Percentiles rank a stretch among this genome's conserved stretches.
phyloP scores from a whole-genome alignment of 2,113 vertebrate species.

The Penelope pileata region DNA sequence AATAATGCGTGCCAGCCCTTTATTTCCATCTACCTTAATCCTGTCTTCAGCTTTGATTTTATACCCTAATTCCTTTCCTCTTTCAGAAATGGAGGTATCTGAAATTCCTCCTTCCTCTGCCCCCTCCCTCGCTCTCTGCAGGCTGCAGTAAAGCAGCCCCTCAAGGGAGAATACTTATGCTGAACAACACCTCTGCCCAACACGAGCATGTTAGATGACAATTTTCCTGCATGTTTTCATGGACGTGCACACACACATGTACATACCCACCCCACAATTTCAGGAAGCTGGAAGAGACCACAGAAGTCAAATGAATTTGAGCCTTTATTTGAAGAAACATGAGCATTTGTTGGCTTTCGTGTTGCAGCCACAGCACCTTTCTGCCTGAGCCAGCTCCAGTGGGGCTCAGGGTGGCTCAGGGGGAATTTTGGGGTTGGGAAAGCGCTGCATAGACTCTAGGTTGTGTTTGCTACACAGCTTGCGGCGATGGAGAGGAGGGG shows the following conservation, averaged over 20 bases:
- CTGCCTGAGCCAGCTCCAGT: not conserved
- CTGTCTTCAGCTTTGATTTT: slow-evolving; percentile 3
- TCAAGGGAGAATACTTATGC: rapidly evolving
- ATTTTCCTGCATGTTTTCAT: rapidly evolving
- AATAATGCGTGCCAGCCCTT: not conserved
- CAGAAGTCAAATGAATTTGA: not conserved
- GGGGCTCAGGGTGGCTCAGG: not conserved
- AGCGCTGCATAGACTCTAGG: not conserved
- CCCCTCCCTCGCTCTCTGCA: not conserved
- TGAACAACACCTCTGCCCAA: not conserved
- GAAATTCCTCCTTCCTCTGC: not conserved
- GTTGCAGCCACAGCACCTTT: not conserved
- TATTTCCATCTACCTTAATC: slow-evolving; percentile 14
- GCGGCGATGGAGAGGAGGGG: rapidly evolving
- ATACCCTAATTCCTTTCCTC: not conserved
- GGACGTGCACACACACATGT: rapidly evolving
- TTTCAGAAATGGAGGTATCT: not conserved
- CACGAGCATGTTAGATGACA: rapidly evolving
- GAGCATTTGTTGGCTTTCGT: not conserved
- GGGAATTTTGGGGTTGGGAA: not conserved
- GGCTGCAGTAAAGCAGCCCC: not conserved
- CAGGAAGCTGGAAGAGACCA: not conserved
- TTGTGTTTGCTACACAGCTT: not conserved
- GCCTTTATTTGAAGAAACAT: slow-evolving; percentile 1
- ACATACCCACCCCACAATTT: not conserved